Evolutionary conservation across 1,140 invertebrate species (phyloP), one percentile per base, ranked within the genome.

Genomic region (Steinernema khuongi): DNA sequence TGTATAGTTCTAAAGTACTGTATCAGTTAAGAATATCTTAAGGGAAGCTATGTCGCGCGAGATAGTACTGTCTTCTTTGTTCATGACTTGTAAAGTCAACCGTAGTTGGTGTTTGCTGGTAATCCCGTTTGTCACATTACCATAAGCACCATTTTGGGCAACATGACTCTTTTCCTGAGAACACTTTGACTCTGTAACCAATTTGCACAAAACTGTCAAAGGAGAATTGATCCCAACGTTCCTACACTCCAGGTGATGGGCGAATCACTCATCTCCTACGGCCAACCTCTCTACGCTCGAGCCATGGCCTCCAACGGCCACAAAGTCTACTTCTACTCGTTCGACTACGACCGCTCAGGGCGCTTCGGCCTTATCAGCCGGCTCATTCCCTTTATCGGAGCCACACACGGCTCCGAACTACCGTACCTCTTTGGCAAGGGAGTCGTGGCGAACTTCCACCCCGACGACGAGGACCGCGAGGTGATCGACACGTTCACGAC

Each of bases 211-310:
- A n/a, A n/a, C n/a, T n/a, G n/a, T n/a, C n/a, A n/a, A n/a, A n/a
- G n/a, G n/a, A n/a, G n/a, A n/a, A n/a, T n/a, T n/a, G n/a, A n/a
- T n/a, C n/a, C n/a, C n/a, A n/a, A n/a, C n/a, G n/a, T n/a, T n/a
- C n/a, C n/a, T n/a, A n/a, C 29, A 22, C 67, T 76, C 75, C 68
- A 75, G 74, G 30, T 75, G 22, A 67, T 74, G 29, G 43, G 72
- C 30, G 74, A 75, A 33, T 31, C 74, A 19, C n/a, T 67, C 31
- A 66, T 75, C 29, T 30, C 36, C n/a, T 32, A 31, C 26, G 30
- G 43, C 19, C n/a, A 31, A 22, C 60, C 44, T 14, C 29, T 30
- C 22, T 75, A 67, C 72, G 67, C 22, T 14, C 19, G 31, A n/a
- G 29, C 28, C 1, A 60, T 67, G 72, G 28, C 33, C 7, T 31